Base-by-base conservation (phyloP, 2,888 invertebrate species). In the Plebejus melissa region DNA sequence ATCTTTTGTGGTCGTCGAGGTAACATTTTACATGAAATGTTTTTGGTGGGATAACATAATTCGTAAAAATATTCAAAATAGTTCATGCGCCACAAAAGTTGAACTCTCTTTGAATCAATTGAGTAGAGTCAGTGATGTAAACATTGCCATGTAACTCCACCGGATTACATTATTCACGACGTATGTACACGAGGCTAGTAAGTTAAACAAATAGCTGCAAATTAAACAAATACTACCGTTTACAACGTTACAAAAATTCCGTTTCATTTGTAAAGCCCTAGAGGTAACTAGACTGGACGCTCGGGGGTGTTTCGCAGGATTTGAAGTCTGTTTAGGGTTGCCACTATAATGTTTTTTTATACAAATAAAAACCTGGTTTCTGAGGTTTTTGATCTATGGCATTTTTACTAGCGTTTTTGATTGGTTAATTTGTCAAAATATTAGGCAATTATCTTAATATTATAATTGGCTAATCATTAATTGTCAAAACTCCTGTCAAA, bases 281-380 rank as follows among this genome's bases (percentile, higher is more conserved):
- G 71, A 71, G 71, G 46, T 71, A 71, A 71, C 70, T 71, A 71
- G 71, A 46, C 71, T 4, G 46, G 22, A 4, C 46, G 46, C 71
- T 22, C 9, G 22, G 46, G 71, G 11, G 22, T 9, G 22, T 70
- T 46, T 71, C 2, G 22, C 65, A 36, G 65, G 28, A 71, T 22
- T 50, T 46, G 28, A 71, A 71, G 5, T 46, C 41, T 41, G 13
- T 41, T 71, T 46, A 71, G 28, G 71, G 46, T 9, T 71, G 28
- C 71, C 71, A 41, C 65, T 58, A n/a, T 57, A 6, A 46, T 46
- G 11, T 46, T 46, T 50, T 50, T 50, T 32, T 2, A 32, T 32
- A 32, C 32, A 32, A 32, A 32, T 32, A 32, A 32, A 22, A 22
- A 9, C 9, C 9, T 9, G 9, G 46, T 46, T 11, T 9, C 46